Base-by-base conservation (phyloP, 1,140 invertebrate species). In the Epicauta chinensis region DNA sequence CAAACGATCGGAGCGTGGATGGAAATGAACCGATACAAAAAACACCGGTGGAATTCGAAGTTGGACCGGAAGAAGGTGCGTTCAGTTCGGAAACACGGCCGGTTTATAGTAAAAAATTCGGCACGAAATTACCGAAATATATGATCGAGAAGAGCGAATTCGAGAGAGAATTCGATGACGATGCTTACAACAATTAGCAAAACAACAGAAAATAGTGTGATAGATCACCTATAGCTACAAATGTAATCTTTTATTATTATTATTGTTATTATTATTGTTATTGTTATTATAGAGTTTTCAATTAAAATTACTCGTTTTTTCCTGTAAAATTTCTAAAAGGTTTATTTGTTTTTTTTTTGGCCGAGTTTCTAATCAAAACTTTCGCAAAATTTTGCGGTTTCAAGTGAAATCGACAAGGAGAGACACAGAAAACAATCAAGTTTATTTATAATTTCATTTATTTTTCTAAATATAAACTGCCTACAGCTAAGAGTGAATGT, bases 111-210 rank as follows among this genome's bases (percentile, higher is more conserved):
- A 78, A 79, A 47, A 59, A 70, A 12, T 72, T 83, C 14, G 81
- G 80, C 13, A 72, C 83, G 3, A 76, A 77, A 11, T 67, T 87
- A 32, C 84, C 84, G 0, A 76, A 74, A 50, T 86, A 77, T 60
- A 85, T 86, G 82, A 60, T 85, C 16, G 70, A 75, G 31, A 79
- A 75, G 61, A 82, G 82, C 16, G 80, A 83, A 37, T 77, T 80
- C 46, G 83, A 87, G 66, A 70, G 69, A 52, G 75, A 78, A 39
- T 84, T 86, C 59, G 83, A 86, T 59, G 78, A 39, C 11, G 36
- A 38, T 37, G 45, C 45, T 35, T 34, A 37, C 30, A 47, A 14
- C 16, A 15, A 47, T 38, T 47, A 47, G 12, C 7, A 23, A 23
- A 23, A 3, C 23, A 2, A 23, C 7, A n/a, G n/a, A 23, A 23